Evolutionary conservation across 2,888 invertebrate species (phyloP), one percentile per base, ranked within the genome.

Genomic region (Ophion costatus): DNA sequence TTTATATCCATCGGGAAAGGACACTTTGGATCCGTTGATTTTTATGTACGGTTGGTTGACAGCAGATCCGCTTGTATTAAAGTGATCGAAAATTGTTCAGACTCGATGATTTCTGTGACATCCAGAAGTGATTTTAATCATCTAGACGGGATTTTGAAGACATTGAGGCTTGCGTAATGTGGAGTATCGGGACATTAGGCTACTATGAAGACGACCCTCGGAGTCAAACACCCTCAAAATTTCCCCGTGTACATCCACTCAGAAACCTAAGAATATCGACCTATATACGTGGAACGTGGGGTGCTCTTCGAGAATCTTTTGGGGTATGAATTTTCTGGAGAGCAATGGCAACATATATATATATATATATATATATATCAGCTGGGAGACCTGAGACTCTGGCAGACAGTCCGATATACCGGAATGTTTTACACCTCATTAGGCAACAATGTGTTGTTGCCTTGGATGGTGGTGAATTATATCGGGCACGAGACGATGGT

Each of bases 381-480:
- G 57, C 57, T 24, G 57, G 73, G 80, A 77, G 75, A 66, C 79
- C 81, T 14, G 66, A 77, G 75, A 77, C 75, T 82, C 85, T 88
- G 87, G 88, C 90, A 92, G 91, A 90, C 91, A 91, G 91, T 89
- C 91, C 90, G 91, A 92, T 92, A 93, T 92, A 91, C 90, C 88
- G 91, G 91, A 92, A 93, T 93, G 93, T 91, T 93, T 93, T 92
- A 91, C 93, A 93, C 92, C 93, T 93, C 93, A 93, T 93, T 93
- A 93, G 92, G 91, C 92, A 92, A 92, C 92, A 93, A 93, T 93
- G 93, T 93, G 93, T 93, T 93, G 93, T 93, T 93, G 93, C 92
- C 91, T 84, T 66, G 85, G 76, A 77, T 82, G 80, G 90, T 90
- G 93, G 93, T 93, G 93, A 93, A 93, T 93, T 93, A 93, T 93